Percentiles rank a stretch among this genome's conserved stretches.
Evolutionary conservation across 1,140 invertebrate genomes (phyloP).

Genomic region (Drosophila tropicalis): DNA sequence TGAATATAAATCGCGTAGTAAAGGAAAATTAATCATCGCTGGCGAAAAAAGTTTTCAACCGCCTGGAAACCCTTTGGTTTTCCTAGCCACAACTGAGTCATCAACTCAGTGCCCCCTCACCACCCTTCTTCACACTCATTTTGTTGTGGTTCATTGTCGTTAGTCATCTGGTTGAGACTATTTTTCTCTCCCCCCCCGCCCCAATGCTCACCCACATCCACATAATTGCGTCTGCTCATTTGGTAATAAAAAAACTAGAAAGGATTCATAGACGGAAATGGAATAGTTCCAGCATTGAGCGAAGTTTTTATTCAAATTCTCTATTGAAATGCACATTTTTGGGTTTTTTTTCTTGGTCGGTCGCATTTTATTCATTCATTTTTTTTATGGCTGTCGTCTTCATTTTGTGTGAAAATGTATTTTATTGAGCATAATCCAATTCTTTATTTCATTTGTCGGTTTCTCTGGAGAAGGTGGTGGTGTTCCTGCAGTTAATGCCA

Average conservation of each 20-base stretch:
- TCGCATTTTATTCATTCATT: slow-evolving; percentile 36
- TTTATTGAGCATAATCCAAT: slow-evolving; percentile 51
- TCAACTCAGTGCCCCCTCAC: slow-evolving; percentile 7
- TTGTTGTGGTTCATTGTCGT: slow-evolving; percentile 34
- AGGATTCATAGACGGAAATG: slow-evolving; percentile 29
- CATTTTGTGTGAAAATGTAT: slow-evolving; percentile 7
- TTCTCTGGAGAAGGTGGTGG: no score
- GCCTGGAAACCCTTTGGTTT: background rate
- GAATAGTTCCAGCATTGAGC: slow-evolving; percentile 4
- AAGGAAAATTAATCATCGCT: background rate
- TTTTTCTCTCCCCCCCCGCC: background rate
- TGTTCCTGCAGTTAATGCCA: slow-evolving; percentile 23
- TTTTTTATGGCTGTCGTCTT: slow-evolving; percentile 4
- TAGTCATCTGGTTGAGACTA: slow-evolving; percentile 50
- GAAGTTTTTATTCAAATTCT: slow-evolving; percentile 50
- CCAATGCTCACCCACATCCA: slow-evolving; percentile 3
- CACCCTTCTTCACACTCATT: background rate
- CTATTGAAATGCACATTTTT: slow-evolving; percentile 52
- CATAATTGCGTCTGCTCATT: slow-evolving; percentile 72
- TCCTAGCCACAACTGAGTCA: slow-evolving; percentile 32
- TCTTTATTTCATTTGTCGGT: background rate
- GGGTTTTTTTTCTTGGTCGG: background rate
- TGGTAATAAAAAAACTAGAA: slow-evolving; percentile 52
- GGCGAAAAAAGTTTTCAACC: background rate
- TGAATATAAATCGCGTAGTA: background rate